Evolutionary conservation across 2,797 vertebrate genomes (phyloP).

Genomic region (Sebastes hopkinsi): DNA sequence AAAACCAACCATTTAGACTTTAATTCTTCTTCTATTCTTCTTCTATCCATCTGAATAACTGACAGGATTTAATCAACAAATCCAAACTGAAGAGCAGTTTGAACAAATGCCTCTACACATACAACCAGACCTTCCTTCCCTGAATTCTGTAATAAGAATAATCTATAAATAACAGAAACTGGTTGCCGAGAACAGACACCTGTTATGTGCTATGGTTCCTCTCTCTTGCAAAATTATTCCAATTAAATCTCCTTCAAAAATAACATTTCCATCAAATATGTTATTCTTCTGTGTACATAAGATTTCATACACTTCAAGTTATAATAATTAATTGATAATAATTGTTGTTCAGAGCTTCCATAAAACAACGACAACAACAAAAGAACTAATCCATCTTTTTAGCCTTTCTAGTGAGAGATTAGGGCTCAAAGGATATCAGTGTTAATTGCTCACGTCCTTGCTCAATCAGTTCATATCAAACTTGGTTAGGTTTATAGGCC

Average conservation of each 20-base stretch:
- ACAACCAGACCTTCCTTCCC: not conserved
- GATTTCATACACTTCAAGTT: not conserved
- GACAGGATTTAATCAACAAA: not conserved
- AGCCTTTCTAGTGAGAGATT: not conserved
- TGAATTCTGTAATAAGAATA: not conserved
- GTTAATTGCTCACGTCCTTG: not conserved
- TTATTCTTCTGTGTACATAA: not conserved
- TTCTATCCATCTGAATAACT: not conserved
- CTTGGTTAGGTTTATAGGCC: not conserved
- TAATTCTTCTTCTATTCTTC: slow-evolving; percentile 4
- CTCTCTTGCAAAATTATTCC: not conserved
- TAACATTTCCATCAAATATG: not conserved
- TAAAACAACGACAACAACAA: not conserved
- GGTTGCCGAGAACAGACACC: not conserved
- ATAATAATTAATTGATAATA: not conserved
- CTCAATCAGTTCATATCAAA: slow-evolving; percentile 12
- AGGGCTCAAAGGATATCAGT: not conserved
- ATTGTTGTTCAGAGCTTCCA: not conserved
- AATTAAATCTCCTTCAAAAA: slow-evolving; percentile 13
- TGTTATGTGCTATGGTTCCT: not conserved
- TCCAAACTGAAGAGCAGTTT: not conserved
- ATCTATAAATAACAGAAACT: not conserved
- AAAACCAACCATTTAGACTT: not conserved
- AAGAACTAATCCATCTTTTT: not conserved
- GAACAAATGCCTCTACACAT: not conserved